Evolutionary conservation across 2,113 vertebrate genomes (phyloP).

Genomic region (Camarhynchus parvulus): DNA sequence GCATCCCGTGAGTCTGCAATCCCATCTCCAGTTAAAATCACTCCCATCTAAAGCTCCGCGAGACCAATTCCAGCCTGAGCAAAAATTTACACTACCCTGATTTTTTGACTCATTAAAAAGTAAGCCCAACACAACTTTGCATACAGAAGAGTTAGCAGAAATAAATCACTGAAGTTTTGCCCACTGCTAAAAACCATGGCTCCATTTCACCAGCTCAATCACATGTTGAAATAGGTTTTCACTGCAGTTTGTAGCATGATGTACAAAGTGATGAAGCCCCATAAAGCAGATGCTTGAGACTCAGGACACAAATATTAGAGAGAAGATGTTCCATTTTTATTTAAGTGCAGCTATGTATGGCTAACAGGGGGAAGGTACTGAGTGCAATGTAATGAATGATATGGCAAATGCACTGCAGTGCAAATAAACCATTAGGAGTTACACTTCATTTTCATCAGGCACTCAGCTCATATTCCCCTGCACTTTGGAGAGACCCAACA

Average conservation of each 20-base stretch:
- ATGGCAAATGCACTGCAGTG: constrained; percentile 8
- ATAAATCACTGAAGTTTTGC: neutral
- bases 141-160: neutral
- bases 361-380: neutral
- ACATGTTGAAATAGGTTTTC: neutral
- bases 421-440: constrained; percentile 42
- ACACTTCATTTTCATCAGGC: constrained; percentile 53
- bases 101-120: neutral
- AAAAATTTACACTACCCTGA: neutral
- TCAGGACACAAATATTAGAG: constrained; percentile 31
- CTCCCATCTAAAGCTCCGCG: neutral
- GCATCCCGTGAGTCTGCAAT: neutral
- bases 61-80: neutral
- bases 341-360: neutral
- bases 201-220: neutral
- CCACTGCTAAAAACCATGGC: neutral
- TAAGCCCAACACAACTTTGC: neutral
- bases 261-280: neutral
- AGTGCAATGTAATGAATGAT: neutral
- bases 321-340: neutral
- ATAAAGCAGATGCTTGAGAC: constrained; percentile 21
- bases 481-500: neutral
- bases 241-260: neutral
- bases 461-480: neutral
- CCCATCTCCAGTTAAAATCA: neutral